Evolutionary conservation across 2,888 invertebrate genomes (phyloP).

Genomic region (Maniola hyperantus): DNA sequence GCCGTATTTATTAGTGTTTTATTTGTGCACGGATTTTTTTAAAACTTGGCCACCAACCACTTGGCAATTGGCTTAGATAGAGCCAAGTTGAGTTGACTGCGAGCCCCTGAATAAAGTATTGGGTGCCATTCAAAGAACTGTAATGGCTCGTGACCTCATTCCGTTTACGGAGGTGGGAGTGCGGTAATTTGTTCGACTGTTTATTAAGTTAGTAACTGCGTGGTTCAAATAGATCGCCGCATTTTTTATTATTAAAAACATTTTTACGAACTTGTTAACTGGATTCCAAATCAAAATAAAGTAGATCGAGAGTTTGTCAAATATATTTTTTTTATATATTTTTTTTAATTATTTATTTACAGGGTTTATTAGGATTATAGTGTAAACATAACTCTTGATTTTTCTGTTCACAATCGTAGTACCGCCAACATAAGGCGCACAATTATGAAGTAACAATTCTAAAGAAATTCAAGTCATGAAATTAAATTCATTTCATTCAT

Average conservation of each 20-base stretch:
- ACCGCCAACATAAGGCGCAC: too few species aligned
- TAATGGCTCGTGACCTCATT: constrained; percentile 21
- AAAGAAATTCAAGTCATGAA: too few species aligned
- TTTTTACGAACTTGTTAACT: neutral
- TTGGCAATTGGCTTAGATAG: constrained; percentile 16
- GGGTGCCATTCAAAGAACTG: constrained; percentile 10
- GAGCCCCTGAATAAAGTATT: constrained; percentile 18
- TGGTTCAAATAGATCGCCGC: neutral
- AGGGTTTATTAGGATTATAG: too few species aligned
- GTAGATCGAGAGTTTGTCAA: too few species aligned
- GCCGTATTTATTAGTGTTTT: neutral
- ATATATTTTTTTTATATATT: too few species aligned
- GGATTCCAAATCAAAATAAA: neutral
- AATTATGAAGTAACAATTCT: too few species aligned
- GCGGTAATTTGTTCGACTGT: constrained; percentile 16
- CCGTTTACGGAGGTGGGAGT: constrained; percentile 10
- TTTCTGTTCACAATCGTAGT: too few species aligned
- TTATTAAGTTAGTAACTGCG: constrained; percentile 18
- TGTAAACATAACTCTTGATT: too few species aligned
- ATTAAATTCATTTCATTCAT: too few species aligned
- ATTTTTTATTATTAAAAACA: neutral
- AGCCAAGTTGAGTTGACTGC: constrained; percentile 12
- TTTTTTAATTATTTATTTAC: too few species aligned
- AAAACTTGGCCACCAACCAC: constrained; percentile 11
- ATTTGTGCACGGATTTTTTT: neutral